phyloP scores from a whole-genome alignment of 2,888 invertebrate species.

The Ectemnius lituratus region DNA sequence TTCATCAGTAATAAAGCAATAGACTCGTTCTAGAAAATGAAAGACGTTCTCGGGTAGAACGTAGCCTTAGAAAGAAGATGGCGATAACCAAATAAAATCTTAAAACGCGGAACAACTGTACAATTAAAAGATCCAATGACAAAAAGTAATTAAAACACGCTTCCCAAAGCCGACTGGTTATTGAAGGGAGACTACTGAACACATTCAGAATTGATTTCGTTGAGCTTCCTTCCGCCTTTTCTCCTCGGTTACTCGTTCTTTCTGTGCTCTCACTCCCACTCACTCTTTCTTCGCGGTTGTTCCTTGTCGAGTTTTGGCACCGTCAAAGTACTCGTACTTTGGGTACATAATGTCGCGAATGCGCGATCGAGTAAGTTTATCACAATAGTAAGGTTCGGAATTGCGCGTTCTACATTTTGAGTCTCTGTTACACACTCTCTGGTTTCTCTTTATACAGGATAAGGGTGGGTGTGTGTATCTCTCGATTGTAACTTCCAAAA shows the following conservation, averaged over 20 bases:
- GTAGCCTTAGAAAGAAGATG: too few species aligned
- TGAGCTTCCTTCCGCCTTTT: constrained; percentile 3
- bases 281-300: not conserved
- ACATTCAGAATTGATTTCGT: constrained; percentile 10
- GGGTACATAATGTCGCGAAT: constrained; percentile 15
- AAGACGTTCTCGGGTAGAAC: too few species aligned
- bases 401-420: constrained; percentile 31
- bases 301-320: constrained; percentile 52
- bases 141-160: not conserved
- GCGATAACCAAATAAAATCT: too few species aligned
- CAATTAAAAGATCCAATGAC: not conserved
- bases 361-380: constrained; percentile 50
- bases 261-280: not conserved
- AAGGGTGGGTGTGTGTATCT: not conserved
- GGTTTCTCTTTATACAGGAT: too few species aligned
- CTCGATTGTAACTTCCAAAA: constrained; percentile 47
- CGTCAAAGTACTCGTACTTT: constrained; percentile 34
- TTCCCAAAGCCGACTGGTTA: too few species aligned
- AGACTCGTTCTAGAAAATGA: too few species aligned
- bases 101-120: constrained; percentile 12
- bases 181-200: not conserved
- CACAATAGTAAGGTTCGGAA: constrained; percentile 55
- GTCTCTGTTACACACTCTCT: constrained; percentile 26
- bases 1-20: too few species aligned
- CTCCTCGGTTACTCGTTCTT: not conserved